A percentile compares a stretch with the other conserved stretches of the same genome.
Evolutionary conservation across 2,797 vertebrate species (phyloP).

Genomic region (Pantherophis alleghaniensis): DNA sequence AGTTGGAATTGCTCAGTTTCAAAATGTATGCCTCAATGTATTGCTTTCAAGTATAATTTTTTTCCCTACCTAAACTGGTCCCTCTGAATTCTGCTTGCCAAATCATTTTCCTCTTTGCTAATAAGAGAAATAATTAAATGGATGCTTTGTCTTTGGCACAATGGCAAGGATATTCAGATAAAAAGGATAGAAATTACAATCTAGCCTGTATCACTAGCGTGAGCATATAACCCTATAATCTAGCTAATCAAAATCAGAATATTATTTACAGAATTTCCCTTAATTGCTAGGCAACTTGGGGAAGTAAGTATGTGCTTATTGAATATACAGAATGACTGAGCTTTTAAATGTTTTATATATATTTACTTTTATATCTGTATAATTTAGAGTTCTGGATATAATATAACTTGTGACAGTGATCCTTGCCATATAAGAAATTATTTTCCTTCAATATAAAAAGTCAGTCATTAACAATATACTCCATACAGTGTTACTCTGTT

Average conservation of each 20-base stretch:
- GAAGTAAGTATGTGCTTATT: background rate
- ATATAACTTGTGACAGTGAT: background rate
- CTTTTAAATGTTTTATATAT: background rate
- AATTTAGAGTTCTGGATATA: background rate
- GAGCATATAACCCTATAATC: background rate
- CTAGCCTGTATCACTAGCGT: background rate
- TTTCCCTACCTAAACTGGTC: background rate
- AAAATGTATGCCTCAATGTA: background rate
- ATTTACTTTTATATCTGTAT: background rate
- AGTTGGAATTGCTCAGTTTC: background rate
- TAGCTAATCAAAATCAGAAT: constrained; percentile 8
- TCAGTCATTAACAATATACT: background rate
- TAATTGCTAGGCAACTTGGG: background rate
- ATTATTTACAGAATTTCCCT: background rate
- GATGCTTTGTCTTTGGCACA: background rate
- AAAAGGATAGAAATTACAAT: background rate
- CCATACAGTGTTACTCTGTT: background rate
- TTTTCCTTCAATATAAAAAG: background rate
- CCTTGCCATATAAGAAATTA: background rate
- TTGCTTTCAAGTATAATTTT: background rate
- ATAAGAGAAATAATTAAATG: background rate
- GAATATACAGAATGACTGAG: background rate
- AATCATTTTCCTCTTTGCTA: background rate
- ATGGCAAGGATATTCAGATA: background rate
- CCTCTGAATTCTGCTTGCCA: background rate